Evolutionary conservation across 2,888 invertebrate genomes (phyloP).

Genomic region (Drosophila borborema): DNA sequence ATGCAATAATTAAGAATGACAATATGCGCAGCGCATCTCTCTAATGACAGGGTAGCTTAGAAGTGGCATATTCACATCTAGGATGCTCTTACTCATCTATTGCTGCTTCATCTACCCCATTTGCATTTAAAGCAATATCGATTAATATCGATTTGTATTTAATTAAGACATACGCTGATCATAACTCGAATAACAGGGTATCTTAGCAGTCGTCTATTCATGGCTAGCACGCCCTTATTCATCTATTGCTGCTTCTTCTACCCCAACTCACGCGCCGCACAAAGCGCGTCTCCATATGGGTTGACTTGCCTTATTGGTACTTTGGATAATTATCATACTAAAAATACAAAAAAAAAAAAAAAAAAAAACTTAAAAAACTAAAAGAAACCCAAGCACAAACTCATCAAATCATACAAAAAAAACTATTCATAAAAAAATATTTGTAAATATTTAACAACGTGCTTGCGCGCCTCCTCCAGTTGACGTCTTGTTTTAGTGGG

Average conservation of each 20-base stretch:
- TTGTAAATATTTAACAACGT: slow-evolving; percentile 25
- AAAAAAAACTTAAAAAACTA: slow-evolving; percentile 19
- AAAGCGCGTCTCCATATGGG: slow-evolving; percentile 57
- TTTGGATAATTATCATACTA: slow-evolving; percentile 73
- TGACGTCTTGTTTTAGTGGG: slow-evolving; percentile 36
- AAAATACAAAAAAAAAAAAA: slow-evolving; percentile 38
- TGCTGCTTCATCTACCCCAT: too few relatives aligned
- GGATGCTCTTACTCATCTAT: too few relatives aligned
- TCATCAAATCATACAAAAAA: slow-evolving; percentile 28
- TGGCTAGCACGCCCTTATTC: background rate
- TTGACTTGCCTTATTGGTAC: slow-evolving; percentile 67
- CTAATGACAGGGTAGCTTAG: too few relatives aligned
- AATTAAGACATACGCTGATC: background rate
- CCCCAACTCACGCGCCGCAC: slow-evolving; percentile 51
- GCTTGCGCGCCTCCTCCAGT: slow-evolving; percentile 32
- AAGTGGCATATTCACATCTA: too few relatives aligned
- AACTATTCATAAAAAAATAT: slow-evolving; percentile 37
- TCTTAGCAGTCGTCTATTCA: background rate
- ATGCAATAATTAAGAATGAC: too few relatives aligned
- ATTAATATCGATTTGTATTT: background rate
- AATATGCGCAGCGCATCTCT: too few relatives aligned
- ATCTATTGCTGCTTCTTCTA: slow-evolving; percentile 30
- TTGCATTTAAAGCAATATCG: background rate
- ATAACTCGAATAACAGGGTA: background rate
- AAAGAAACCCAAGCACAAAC: slow-evolving; percentile 14